These are phyloP conservation scores for Epizoanthus rinbou DNA, from an alignment of 92 coral and sea anemone species.

Conservation along the genomic window DNA sequence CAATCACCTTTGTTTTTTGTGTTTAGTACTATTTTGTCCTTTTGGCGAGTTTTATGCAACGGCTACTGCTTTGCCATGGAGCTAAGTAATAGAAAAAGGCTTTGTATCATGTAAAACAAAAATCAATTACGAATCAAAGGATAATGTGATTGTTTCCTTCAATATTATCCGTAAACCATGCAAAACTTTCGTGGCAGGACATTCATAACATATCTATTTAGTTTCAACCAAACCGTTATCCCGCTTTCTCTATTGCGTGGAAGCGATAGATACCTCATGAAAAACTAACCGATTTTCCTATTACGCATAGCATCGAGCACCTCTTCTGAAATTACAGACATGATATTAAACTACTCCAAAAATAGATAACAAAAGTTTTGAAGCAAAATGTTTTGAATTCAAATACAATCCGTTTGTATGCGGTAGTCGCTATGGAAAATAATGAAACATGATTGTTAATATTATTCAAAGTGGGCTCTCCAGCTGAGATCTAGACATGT, in stretches of 20 bases:
- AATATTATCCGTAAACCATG: background rate
- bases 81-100: slow-evolving; percentile 5
- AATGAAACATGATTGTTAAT: background rate
- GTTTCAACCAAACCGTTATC: slow-evolving; percentile 8
- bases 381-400: background rate
- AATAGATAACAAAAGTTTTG: background rate
- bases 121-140: slow-evolving; percentile 1
- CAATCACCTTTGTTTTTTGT: slow-evolving; percentile 16
- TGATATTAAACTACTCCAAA: background rate
- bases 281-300: background rate
- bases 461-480: background rate
- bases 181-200: no score
- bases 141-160: slow-evolving; percentile 35
- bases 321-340: no score
- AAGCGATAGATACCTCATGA: background rate
- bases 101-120: slow-evolving; percentile 16
- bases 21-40: slow-evolving; percentile 2
- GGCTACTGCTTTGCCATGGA: slow-evolving; percentile 26
- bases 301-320: background rate
- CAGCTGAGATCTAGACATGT: background rate
- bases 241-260: background rate
- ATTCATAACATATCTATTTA: no score
- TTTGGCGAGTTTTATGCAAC: slow-evolving; percentile 21
- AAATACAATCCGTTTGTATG: slow-evolving; percentile 10
- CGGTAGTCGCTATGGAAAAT: slow-evolving; percentile 31